Base-by-base conservation (phyloP, 2,797 vertebrate species). In the Alectoris magna region DNA sequence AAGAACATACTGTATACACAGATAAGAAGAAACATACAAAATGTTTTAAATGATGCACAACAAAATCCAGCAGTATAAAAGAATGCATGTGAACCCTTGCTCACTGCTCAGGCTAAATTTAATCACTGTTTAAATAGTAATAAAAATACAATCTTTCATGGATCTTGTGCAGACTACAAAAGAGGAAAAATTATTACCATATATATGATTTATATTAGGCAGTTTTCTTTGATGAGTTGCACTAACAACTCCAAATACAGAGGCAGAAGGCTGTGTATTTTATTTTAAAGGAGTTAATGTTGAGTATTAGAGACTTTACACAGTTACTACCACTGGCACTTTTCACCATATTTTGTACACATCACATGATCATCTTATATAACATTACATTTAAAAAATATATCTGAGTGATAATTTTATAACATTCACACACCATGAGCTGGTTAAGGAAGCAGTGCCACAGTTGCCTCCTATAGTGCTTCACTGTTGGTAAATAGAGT, bases 121-220 rank as follows among this genome's bases (percentile, higher is more conserved):
- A 97, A 98, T 97, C 97, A 98, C 97, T 97, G 97, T 98, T 99
- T 99, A 99, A 99, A 99, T 99, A 99, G 98, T 98, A 98, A 99
- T 99, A 99, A 99, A 99, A 99, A 99, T 99, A 99, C 99, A 99
- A 99, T 99, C 98, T 99, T 99, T 99, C 97, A 98, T 98, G 98
- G 98, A 98, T 98, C 97, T 98, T 98, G 98, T 98, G 98, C 97
- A 98, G 98, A 98, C 98, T 98, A 98, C 98, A 98, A 98, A 98
- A 99, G 98, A 98, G 97, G 97, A 97, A 96, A 97, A 98, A 98
- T 98, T 98, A 98, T 98, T 98, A 98, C 96, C 98, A 97, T 98
- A 98, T 98, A 98, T 97, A 98, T 98, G 98, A 98, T 97, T 98
- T 98, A 97, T 97, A 98, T 97, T 97, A 98, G 98, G 98, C 98